Conservation (phyloP, 2,113 vertebrate species). For the Emydocephalus ijimae region DNA sequence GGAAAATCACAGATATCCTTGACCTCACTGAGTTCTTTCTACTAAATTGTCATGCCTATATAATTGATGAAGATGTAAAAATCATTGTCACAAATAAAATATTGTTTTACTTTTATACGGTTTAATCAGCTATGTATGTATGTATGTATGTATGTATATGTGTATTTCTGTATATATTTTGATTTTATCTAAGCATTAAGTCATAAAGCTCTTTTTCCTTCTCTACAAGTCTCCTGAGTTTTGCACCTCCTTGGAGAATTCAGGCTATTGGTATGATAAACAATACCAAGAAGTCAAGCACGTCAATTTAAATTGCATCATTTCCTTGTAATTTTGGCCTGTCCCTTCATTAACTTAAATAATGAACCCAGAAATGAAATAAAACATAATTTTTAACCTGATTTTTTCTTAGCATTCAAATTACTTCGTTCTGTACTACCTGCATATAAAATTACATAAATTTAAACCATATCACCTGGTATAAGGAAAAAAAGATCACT, state of each 20-base stretch:
- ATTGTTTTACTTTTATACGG: background rate
- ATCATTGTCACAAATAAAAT: background rate
- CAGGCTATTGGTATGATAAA: background rate
- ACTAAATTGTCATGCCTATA: too few species aligned
- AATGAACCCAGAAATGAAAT: background rate
- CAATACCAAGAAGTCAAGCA: background rate
- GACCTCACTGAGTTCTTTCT: background rate
- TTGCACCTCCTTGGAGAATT: constrained; percentile 7
- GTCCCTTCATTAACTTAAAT: background rate
- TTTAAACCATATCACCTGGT: background rate
- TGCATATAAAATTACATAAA: background rate
- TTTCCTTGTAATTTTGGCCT: background rate
- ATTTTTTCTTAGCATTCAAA: constrained; percentile 4
- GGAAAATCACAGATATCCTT: background rate
- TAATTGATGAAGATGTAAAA: background rate
- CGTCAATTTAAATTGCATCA: background rate
- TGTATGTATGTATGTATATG: background rate
- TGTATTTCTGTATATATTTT: background rate
- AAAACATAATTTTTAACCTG: background rate
- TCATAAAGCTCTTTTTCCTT: background rate
- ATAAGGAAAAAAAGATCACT: background rate
- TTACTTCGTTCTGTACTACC: background rate
- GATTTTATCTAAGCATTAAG: background rate
- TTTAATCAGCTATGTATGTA: background rate
- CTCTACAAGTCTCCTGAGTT: background rate